These are phyloP conservation scores for Lithophane ornitopus DNA, from an alignment of 2,888 invertebrate species.

Conservation along the genomic window DNA sequence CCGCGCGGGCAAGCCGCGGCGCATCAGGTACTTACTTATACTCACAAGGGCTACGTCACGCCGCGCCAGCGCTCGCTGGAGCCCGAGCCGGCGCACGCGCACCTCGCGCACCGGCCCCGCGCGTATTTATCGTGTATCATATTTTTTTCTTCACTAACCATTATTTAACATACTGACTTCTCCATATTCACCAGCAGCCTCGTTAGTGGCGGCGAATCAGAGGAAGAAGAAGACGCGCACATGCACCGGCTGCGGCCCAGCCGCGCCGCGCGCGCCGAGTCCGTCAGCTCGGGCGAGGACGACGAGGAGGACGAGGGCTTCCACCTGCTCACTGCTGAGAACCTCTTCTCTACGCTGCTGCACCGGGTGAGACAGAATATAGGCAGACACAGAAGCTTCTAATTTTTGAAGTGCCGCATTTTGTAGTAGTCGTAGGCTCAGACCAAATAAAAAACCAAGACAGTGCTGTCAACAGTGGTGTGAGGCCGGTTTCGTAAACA, in stretches of 20 bases:
- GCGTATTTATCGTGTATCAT: too few relatives aligned
- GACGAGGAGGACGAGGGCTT: constrained; percentile 97
- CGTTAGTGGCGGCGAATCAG: constrained; percentile 93
- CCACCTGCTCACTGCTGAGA: constrained; percentile 97
- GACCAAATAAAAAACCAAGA: too few relatives aligned
- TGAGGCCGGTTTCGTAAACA: too few relatives aligned
- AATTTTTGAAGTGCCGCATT: neutral
- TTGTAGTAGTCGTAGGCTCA: neutral
- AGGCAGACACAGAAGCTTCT: neutral
- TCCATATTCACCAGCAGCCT: constrained; percentile 85
- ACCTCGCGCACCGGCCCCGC: too few relatives aligned
- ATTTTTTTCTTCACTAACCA: neutral
- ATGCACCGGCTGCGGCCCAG: constrained; percentile 93
- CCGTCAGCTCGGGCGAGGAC: constrained; percentile 96
- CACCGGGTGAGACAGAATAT: constrained; percentile 91
- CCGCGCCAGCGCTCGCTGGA: too few relatives aligned
- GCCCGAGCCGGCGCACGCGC: too few relatives aligned
- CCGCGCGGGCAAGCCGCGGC: too few relatives aligned
- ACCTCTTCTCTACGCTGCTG: constrained; percentile 96
- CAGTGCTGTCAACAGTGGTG: too few relatives aligned
- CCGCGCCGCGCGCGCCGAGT: constrained; percentile 94
- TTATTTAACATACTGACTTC: constrained; percentile 4
- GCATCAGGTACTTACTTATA: too few relatives aligned
- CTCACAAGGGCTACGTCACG: too few relatives aligned
- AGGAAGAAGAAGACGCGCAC: constrained; percentile 92